These are phyloP conservation scores for Bibio marci DNA, from an alignment of 2,888 invertebrate genomes.

Conservation along the genomic window DNA sequence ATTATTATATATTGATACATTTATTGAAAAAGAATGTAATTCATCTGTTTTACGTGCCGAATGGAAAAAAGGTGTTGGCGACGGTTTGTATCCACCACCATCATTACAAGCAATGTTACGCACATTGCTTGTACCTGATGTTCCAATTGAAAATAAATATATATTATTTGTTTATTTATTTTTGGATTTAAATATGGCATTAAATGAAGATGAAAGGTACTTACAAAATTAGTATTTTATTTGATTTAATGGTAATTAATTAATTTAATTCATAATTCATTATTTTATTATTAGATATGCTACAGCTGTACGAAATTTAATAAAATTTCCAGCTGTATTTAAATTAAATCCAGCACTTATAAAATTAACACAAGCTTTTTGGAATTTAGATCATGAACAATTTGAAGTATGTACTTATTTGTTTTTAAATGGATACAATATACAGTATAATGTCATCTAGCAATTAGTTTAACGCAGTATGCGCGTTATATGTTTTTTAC, in stretches of 20 bases:
- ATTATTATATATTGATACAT: conserved; percentile 22
- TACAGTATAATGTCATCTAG: no score
- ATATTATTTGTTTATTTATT: conserved; percentile 64
- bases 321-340: conserved; percentile 68
- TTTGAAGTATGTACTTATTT: conserved; percentile 44
- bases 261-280: neutral
- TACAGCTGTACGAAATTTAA: conserved; percentile 48
- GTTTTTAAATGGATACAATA: neutral
- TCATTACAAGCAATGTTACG: conserved; percentile 62
- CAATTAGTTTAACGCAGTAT: no score
- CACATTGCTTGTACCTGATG: conserved; percentile 50
- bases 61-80: conserved; percentile 49
- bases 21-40: conserved; percentile 30
- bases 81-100: conserved; percentile 64
- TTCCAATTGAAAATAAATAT: conserved; percentile 54
- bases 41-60: conserved; percentile 33
- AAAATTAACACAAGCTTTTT: conserved; percentile 70
- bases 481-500: no score
- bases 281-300: conserved; percentile 29
- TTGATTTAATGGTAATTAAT: neutral
- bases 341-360: conserved; percentile 54
- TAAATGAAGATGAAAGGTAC: conserved; percentile 38
- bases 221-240: neutral
- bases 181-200: conserved; percentile 57
- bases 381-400: conserved; percentile 77